These are phyloP conservation scores for Eulithis testata DNA, from an alignment of 2,888 invertebrate species.

Conservation along the genomic window DNA sequence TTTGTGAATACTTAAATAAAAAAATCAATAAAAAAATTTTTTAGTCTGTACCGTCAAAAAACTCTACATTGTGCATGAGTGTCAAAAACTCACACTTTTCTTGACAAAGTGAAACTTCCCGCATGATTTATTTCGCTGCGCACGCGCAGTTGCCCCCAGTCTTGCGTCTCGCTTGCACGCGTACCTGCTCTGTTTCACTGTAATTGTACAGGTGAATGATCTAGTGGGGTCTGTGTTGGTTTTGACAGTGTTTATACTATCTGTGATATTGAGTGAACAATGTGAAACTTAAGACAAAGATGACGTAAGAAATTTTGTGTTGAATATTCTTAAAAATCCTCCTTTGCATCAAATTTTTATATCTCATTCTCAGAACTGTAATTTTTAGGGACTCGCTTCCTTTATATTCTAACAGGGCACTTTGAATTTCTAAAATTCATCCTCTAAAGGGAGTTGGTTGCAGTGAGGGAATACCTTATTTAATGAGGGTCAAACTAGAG, in stretches of 20 bases:
- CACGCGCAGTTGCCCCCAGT: conserved; percentile 55
- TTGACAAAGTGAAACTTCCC: conserved; percentile 21
- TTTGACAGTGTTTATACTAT: conserved; percentile 13
- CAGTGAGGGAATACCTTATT: neutral
- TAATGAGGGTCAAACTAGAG: too few species aligned
- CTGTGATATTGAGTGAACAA: conserved; percentile 9
- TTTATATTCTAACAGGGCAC: neutral
- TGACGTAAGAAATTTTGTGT: conserved; percentile 14
- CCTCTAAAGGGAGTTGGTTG: neutral
- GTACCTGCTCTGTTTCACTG: conserved; percentile 33
- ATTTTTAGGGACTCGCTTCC: neutral
- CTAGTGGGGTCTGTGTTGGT: conserved; percentile 22
- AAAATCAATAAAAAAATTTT: too few species aligned
- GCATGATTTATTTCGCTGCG: conserved; percentile 46
- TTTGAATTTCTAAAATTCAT: neutral
- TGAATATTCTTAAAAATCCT: neutral
- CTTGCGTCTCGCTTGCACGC: conserved; percentile 69
- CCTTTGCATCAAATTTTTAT: too few species aligned
- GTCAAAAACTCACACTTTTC: conserved; percentile 2
- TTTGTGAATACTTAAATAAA: too few species aligned
- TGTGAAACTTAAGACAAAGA: conserved; percentile 17
- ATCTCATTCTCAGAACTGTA: too few species aligned
- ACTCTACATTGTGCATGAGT: neutral
- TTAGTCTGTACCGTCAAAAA: too few species aligned
- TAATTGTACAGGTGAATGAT: conserved; percentile 27